Evolutionary conservation across 2,888 invertebrate genomes (phyloP), one percentile per base, ranked within the genome.

Genomic region (Diachrysia chrysitis): DNA sequence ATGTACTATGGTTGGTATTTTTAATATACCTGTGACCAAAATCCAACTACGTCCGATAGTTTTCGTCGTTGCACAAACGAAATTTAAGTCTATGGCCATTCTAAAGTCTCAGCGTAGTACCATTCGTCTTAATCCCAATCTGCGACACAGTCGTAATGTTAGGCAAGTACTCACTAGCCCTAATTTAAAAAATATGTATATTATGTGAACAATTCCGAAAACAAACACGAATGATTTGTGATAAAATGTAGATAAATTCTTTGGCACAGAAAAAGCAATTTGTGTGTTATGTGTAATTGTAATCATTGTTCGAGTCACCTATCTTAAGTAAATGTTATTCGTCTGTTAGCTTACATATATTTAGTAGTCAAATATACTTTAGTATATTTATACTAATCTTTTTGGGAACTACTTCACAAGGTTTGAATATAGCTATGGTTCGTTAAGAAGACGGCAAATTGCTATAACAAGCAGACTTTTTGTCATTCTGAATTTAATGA

Each of bases 371-470:
- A 66, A 76, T 69, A 69, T 69, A 42, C 14, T 12, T 21, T 76
- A 66, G 75, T 69, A 69, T 69, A 42, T 17, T 16, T 21, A 23
- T 59, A 29, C 12, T 10, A n/a, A 48, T 23, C 6, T 1, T 17
- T 56, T 65, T 76, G 66, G 77, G 65, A 72, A 79, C 63, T 53
- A 67, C 65, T 71, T 75, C 58, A 66, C 65, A 56, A 55, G 58
- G 42, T 71, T 68, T 37, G 58, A 71, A 65, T 63, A 63, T 63
- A 70, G 88, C 87, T 89, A 89, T 78, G 69, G 58, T 73, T 78
- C 75, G 75, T 75, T 75, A 74, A 83, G 92, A 94, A 94, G 95
- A 93, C 95, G 94, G 95, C 94, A 95, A 93, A 91, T 90, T 94
- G 94, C 91, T 92, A 90, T 87, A 85, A 84, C 87, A 88, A 88